A percentile compares a stretch with the other conserved stretches of the same genome.
phyloP scores from a whole-genome alignment of 2,113 vertebrate species.

The Ailurus styani region DNA sequence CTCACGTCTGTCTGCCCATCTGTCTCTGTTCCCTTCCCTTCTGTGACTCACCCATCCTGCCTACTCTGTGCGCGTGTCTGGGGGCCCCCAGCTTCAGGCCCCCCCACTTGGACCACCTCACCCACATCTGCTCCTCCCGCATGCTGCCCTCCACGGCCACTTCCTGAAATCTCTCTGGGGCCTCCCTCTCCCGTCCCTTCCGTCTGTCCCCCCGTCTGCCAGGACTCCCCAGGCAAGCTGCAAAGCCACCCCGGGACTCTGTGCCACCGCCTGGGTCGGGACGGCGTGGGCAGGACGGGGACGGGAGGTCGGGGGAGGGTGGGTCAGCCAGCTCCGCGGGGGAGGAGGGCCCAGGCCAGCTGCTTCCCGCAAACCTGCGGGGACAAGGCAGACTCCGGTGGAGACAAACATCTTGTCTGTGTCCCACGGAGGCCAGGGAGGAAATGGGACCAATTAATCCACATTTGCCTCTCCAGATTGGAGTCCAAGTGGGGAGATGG shows the following conservation, averaged over 20 bases:
- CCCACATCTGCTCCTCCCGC: neutral
- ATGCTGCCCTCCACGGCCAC: neutral
- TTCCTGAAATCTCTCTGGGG: neutral
- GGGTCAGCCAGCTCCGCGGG: neutral
- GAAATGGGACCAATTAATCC: conserved; percentile 70
- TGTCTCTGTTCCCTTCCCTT: neutral
- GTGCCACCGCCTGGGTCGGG: accelerated
- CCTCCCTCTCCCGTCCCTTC: neutral
- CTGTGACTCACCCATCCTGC: neutral
- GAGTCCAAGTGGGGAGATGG: conserved; percentile 66
- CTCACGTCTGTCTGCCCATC: neutral
- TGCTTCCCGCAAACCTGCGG: neutral
- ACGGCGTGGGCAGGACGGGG: neutral
- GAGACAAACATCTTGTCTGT: conserved; percentile 12
- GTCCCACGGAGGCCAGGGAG: neutral
- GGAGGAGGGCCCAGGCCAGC: neutral
- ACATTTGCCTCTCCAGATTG: conserved; percentile 67
- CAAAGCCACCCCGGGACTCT: neutral
- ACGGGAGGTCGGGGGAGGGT: neutral
- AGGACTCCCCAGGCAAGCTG: neutral
- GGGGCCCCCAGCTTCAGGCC: neutral
- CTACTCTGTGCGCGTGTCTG: neutral
- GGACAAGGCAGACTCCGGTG: neutral
- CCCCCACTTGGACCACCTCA: too few relatives aligned
- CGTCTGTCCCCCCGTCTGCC: neutral